Evolutionary conservation across 2,113 vertebrate genomes (phyloP), one percentile per base, ranked within the genome.

Genomic region (Scortum barcoo): DNA sequence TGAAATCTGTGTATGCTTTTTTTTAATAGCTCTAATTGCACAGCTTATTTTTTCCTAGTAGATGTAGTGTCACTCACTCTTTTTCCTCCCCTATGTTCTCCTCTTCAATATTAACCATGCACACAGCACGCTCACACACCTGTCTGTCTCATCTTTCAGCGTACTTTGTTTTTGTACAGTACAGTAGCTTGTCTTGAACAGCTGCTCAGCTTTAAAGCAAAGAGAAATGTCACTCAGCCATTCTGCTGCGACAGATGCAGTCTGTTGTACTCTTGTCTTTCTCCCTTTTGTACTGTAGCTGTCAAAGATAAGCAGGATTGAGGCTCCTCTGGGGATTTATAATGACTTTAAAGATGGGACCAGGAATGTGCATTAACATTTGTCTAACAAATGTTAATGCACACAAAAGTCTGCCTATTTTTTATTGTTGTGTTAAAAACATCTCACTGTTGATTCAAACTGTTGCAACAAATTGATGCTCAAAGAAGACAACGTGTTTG

Each of bases 191-290:
- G 33, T 48, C 48, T 58, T 10, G 3, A 40, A 33, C 60, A 50
- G 60, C 51, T 56, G 70, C 28, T 66, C 26, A 4, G 30, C 57
- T 76, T 76, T 68, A 33, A 62, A 71, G 63, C 60, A 72, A n/a
- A 75, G 46, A 53, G 54, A 53, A 46, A 40, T 66, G 57, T 57
- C 36, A 50, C 44, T 71, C 33, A 56, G 3, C 8, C 0, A 2
- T 33, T 19, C 30, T 74, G 72, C 54, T 57, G 60, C 38, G 14
- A 42, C 46, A 54, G 28, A 24, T 26, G n/a, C 46, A 56, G 78
- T 62, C 24, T 51, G 51, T 54, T 53, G 26, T 56, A 4, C 56
- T 67, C 9, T 19, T 11, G 2, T 42, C 46, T 12, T 70, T 73
- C 17, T 44, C 19, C 7, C 33, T 20, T 13, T 22, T 42, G 17